These are phyloP conservation scores for Garrulus glandarius DNA, from an alignment of 2,797 vertebrate genomes.

Conservation along the genomic window DNA sequence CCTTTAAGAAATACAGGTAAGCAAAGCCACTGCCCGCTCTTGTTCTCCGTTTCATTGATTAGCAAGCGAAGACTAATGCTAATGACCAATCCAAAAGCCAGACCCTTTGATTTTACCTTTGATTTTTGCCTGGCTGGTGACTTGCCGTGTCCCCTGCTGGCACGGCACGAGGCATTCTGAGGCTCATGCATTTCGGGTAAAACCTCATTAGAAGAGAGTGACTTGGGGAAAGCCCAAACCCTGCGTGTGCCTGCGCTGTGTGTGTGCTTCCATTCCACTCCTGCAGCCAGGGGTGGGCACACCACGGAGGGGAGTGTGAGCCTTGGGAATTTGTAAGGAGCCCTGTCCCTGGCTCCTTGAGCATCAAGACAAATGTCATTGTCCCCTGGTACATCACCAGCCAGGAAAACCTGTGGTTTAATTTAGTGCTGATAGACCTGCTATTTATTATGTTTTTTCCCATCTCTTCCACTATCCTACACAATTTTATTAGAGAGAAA, in stretches of 20 bases:
- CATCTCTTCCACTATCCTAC: conserved; percentile 35
- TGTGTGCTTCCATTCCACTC: not conserved
- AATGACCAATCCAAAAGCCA: not conserved
- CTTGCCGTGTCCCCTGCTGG: not conserved
- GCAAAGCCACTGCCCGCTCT: conserved; percentile 14
- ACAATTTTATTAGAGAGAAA: conserved; percentile 69
- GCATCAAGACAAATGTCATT: not conserved
- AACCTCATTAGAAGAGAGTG: not conserved
- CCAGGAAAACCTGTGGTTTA: conserved; percentile 28
- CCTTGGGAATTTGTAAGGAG: not conserved
- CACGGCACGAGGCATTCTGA: accelerated
- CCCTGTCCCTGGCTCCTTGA: not conserved
- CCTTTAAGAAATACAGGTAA: conserved; percentile 95
- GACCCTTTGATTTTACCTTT: not conserved
- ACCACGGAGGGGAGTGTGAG: not conserved
- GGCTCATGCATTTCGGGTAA: not conserved
- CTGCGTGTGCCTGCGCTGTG: accelerated
- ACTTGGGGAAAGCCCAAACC: not conserved
- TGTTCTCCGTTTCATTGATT: not conserved
- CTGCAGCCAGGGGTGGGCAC: not conserved
- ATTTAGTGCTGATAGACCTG: conserved; percentile 49
- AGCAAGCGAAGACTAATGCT: not conserved
- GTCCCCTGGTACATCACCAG: conserved; percentile 29
- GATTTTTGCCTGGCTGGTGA: not conserved
- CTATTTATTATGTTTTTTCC: conserved; percentile 60